Evolutionary conservation across 2,113 vertebrate genomes (phyloP).

Genomic region (Suricata suricatta): DNA sequence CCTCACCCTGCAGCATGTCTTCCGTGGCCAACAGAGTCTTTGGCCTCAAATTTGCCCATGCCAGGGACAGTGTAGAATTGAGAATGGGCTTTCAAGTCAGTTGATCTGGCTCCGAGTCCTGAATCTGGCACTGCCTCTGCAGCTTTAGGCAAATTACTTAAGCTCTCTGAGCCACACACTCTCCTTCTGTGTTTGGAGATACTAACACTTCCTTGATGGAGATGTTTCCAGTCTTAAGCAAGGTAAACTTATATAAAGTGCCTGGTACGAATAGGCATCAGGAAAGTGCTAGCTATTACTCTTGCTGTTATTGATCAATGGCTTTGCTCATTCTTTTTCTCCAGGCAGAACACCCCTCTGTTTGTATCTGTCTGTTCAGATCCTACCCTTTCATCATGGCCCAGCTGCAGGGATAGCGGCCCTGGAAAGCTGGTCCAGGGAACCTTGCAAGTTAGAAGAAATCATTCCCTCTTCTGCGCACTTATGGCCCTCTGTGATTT

Average conservation of each 20-base stretch:
- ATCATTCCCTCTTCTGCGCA: background rate
- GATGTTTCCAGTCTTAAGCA: background rate
- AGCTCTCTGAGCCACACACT: background rate
- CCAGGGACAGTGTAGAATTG: background rate
- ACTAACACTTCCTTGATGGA: background rate
- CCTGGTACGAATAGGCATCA: background rate
- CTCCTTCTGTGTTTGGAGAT: background rate
- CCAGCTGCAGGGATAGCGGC: background rate
- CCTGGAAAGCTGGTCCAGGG: background rate
- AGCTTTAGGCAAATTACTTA: background rate
- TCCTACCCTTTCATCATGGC: rapidly evolving
- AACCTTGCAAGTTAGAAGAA: background rate
- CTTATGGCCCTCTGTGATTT: background rate
- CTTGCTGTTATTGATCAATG: background rate
- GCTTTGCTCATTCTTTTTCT: background rate
- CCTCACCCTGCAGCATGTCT: background rate
- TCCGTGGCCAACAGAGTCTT: background rate
- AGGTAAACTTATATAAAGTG: background rate
- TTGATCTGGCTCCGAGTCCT: background rate
- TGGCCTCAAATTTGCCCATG: background rate
- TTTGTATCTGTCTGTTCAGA: background rate
- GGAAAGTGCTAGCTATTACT: background rate
- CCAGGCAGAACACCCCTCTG: background rate
- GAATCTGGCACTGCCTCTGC: background rate
- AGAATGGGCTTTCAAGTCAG: background rate